Conservation (phyloP, 2,113 vertebrate species). For the Burhinus oedicnemus region DNA sequence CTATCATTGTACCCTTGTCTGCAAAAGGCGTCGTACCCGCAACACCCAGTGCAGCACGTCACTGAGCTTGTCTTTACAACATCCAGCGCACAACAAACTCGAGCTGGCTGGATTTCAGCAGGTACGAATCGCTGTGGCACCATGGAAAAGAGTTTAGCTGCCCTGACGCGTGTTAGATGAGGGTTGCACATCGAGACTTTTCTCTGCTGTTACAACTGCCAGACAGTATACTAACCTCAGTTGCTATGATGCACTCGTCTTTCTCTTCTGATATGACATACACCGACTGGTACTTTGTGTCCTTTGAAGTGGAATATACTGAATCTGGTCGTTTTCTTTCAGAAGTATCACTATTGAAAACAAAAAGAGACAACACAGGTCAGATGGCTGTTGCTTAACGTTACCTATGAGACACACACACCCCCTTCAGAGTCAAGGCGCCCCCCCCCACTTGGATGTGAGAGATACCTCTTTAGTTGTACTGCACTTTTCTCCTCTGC, state of each 20-base stretch:
- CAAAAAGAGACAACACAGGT: conserved; percentile 48
- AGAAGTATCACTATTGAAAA: conserved; percentile 80
- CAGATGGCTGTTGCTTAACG: not conserved
- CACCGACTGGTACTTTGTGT: conserved; percentile 98
- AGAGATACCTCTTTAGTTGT: conserved; percentile 85
- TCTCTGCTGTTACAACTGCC: not conserved
- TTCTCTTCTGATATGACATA: conserved; percentile 97
- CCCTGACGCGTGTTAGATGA: not conserved
- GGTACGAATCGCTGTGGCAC: not conserved
- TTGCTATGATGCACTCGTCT: conserved; percentile 97
- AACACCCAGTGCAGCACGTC: not conserved
- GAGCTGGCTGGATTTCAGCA: not conserved
- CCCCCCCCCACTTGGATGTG: not conserved
- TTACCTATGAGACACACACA: not conserved
- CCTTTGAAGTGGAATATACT: conserved; percentile 81
- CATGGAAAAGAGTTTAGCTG: not conserved
- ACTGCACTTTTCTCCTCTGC: conserved; percentile 82
- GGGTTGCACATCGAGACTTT: fast-evolving
- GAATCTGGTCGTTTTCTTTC: conserved; percentile 86
- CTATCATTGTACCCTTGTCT: not conserved
- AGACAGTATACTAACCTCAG: conserved; percentile 87
- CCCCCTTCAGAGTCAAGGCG: not conserved
- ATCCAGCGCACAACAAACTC: not conserved
- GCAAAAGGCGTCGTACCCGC: not conserved
- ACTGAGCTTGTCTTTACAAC: not conserved